Base-by-base conservation (phyloP, 1,140 invertebrate species). In the Aphidius ervi region DNA sequence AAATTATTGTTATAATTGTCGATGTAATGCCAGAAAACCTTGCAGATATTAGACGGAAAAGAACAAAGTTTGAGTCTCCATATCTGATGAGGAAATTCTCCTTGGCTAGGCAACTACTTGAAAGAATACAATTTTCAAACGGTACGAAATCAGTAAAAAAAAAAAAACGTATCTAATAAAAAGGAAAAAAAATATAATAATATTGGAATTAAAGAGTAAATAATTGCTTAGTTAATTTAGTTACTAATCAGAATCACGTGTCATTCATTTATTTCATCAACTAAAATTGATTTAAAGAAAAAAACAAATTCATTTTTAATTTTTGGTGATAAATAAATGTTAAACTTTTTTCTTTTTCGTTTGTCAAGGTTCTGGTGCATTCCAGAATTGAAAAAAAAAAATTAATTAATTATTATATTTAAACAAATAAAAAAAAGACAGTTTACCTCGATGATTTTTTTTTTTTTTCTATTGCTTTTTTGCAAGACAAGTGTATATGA, bases 21-120 rank as follows among this genome's bases (percentile, higher is more conserved):
- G 16, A 52, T 67, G 59, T 68, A 66, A 63, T 48, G 57, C 50
- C 58, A 72, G 65, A 52, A 72, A 70, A 62, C 65, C 58, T 74
- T 74, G 60, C 73, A 74, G 73, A 74, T 72, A 66, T 74, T 67
- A 73, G 71, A 69, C 70, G 73, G 70, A 74, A 74, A 74, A 74
- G 73, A 74, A 71, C 73, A 72, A 74, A 74, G 71, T 74, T 74
- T 74, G 71, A 74, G 62, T 72, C 72, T 62, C 62, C 71, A 63
- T 62, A 67, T 67, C 68, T 68, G 67, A 56, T 56, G 53, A 70
- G 65, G 69, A 71, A 61, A 61, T 73, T 73, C 68, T 74, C 69
- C 23, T 71, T 74, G 52, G 62, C 67, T 72, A 73, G 70, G 66
- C 69, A 66, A 67, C 70, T 74, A 62, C 68, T 71, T 67, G 71